Percentiles rank a stretch among this genome's conserved stretches.
phyloP scores from a whole-genome alignment of 2,888 invertebrate genomes.

The Mantis religiosa region DNA sequence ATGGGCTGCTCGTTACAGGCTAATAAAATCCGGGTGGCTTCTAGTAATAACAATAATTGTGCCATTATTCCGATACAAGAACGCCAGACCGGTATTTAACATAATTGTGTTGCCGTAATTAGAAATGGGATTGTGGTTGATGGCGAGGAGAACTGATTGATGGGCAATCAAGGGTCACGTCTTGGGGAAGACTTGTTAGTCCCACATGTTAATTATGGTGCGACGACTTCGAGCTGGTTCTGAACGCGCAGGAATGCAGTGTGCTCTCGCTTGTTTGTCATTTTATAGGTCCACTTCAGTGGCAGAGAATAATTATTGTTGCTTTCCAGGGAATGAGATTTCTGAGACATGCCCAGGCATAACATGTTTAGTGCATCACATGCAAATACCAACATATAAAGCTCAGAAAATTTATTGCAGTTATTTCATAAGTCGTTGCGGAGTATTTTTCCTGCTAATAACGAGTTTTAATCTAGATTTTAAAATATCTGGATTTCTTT shows the following conservation, averaged over 20 bases:
- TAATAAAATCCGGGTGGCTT: neutral
- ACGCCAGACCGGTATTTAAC: neutral
- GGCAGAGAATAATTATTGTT: neutral
- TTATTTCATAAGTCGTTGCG: too few relatives aligned
- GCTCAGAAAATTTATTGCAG: too few relatives aligned
- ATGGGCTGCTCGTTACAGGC: neutral
- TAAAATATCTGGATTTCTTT: too few relatives aligned
- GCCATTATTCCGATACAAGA: neutral
- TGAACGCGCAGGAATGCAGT: constrained; percentile 4
- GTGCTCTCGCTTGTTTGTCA: neutral
- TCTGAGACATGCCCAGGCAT: neutral
- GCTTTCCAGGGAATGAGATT: neutral
- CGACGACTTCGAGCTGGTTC: neutral
- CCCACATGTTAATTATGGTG: constrained; percentile 12
- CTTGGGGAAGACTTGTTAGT: constrained; percentile 4
- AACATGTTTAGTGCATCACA: too few relatives aligned
- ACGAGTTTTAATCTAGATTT: too few relatives aligned
- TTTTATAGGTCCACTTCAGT: neutral
- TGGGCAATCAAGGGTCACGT: constrained; percentile 15
- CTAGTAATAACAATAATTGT: neutral
- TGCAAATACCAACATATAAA: too few relatives aligned
- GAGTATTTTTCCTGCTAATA: too few relatives aligned
- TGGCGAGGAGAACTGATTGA: constrained; percentile 15
- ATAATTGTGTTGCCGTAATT: constrained; percentile 4
- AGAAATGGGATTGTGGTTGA: neutral